Conservation (phyloP, 2,888 invertebrate genomes). For the Nycteola revayana region DNA sequence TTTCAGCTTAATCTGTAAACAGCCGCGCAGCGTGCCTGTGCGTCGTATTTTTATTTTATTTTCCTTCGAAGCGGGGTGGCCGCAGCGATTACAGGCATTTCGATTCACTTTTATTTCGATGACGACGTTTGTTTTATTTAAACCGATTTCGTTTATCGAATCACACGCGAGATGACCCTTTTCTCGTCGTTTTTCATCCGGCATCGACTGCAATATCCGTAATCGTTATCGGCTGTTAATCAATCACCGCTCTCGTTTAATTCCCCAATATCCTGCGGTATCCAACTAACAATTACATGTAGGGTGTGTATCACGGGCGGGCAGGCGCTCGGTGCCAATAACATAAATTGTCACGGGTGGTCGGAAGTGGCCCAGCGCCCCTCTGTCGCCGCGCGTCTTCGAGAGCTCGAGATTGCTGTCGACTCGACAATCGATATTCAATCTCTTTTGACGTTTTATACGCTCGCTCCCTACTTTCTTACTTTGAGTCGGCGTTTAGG, state of each 20-base stretch:
- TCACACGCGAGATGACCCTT: slow-evolving; percentile 17
- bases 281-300: slow-evolving; percentile 77
- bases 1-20: slow-evolving; percentile 70
- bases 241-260: slow-evolving; percentile 75
- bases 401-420: slow-evolving; percentile 65
- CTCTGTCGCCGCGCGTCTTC: slow-evolving; percentile 29
- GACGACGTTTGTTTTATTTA: slow-evolving; percentile 47
- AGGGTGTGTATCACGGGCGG: slow-evolving; percentile 69
- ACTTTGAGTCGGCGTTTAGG: slow-evolving; percentile 73
- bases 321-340: slow-evolving; percentile 67
- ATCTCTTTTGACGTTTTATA: slow-evolving; percentile 78
- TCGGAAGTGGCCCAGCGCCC: slow-evolving; percentile 56
- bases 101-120: slow-evolving; percentile 49
- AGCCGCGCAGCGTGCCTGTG: slow-evolving; percentile 45
- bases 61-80: slow-evolving; percentile 33
- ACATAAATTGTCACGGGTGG: slow-evolving; percentile 78
- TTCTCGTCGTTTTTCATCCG: slow-evolving; percentile 53
- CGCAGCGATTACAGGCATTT: slow-evolving; percentile 40
- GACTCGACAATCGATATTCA: slow-evolving; percentile 80
- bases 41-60: slow-evolving; percentile 50
- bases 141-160: slow-evolving; percentile 40
- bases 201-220: slow-evolving; percentile 52
- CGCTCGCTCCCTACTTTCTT: slow-evolving; percentile 72
- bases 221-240: slow-evolving; percentile 73
- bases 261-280: slow-evolving; percentile 77